Evolutionary conservation across 2,113 vertebrate species (phyloP), one percentile per base, ranked within the genome.

Genomic region (Myrmecophaga tridactyla): DNA sequence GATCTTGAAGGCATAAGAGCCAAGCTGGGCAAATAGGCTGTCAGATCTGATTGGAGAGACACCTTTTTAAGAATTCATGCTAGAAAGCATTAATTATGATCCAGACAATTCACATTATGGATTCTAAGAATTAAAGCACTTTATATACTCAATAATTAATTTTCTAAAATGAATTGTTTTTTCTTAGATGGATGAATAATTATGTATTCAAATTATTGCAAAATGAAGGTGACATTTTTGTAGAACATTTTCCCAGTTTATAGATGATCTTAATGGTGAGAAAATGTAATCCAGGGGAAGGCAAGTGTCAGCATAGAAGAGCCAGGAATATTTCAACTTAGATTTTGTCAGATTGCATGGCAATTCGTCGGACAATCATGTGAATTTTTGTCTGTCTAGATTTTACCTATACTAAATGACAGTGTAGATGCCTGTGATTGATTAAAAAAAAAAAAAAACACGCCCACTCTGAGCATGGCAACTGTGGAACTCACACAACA

Each of bases 121-220:
- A 92, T 96, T 96, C 69, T 96, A 96, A 96, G 92, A 96, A 89
- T 84, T 89, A 97, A 97, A 93, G 76, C 41, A 94, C 75, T 95
- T 95, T 94, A 93, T 93, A 70, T 8, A 94, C 46, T 96, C 89
- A 91, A 93, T 92, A 96, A 96, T 96, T 96, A 96, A 92, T 97
- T 96, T 97, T 89, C 78, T 96, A 89, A 96, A 96, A 91, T 94
- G 75, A 58, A 96, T 96, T 95, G 95, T 96, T 96, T 96, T 96
- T 95, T 94, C 70, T 90, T 92, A 94, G 82, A 51, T 91, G 63
- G 83, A 83, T 95, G 90, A 91, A 90, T 93, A 96, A 97, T 86
- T 96, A 58, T 73, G 65, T 95, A 94, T 94, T 97, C 43, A 95
- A 96, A 97, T 96, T 72, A 93, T 63, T 92, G 27, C 29, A 86